phyloP scores from a whole-genome alignment of 2,888 invertebrate species.

The Lampropteryx suffumata region DNA sequence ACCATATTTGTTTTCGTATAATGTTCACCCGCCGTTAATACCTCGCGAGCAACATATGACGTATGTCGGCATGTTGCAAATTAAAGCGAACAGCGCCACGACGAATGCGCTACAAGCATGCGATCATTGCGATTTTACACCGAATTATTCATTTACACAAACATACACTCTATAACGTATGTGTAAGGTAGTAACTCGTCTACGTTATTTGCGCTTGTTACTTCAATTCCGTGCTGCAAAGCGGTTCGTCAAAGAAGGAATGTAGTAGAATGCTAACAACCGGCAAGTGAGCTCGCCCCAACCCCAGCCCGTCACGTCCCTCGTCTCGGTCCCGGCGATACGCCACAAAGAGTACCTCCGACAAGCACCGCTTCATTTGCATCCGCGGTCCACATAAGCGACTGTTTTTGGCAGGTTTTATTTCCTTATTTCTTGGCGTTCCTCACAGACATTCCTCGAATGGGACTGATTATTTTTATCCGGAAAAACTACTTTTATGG shows the following conservation, averaged over 20 bases:
- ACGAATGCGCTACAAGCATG: conserved; percentile 6
- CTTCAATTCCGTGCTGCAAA: conserved; percentile 4
- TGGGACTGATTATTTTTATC: no score
- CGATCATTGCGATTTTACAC: conserved; percentile 3
- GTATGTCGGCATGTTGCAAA: background rate
- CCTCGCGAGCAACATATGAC: background rate
- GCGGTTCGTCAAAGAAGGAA: conserved; percentile 11
- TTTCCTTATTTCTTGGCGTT: background rate
- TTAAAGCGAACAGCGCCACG: conserved; percentile 4
- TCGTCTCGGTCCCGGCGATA: background rate
- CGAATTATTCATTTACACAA: background rate
- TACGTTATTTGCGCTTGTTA: background rate
- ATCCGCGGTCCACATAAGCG: conserved; percentile 5
- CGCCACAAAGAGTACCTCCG: background rate
- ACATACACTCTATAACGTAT: background rate
- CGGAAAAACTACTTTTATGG: no score
- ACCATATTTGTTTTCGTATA: conserved; percentile 5
- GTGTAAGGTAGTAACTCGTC: background rate
- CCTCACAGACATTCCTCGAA: background rate
- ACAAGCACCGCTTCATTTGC: conserved; percentile 11
- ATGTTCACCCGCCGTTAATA: conserved; percentile 1
- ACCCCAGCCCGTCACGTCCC: no score
- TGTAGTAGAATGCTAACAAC: conserved; percentile 5
- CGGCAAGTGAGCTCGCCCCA: background rate
- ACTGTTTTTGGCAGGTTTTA: conserved; percentile 5